These are phyloP conservation scores for Goniozus legneri DNA, from an alignment of 1,140 invertebrate genomes.

Conservation along the genomic window DNA sequence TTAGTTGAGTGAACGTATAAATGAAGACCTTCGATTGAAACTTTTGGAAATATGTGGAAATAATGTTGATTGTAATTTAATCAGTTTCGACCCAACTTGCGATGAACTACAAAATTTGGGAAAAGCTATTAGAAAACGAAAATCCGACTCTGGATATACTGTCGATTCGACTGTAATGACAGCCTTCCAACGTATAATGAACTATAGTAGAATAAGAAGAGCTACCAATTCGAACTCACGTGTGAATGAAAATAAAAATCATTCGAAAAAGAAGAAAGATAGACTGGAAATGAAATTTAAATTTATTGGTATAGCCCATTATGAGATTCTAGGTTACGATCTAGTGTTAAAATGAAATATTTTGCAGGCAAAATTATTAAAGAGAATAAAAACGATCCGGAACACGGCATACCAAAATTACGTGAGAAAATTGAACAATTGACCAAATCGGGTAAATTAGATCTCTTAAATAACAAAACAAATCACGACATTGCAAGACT, in stretches of 20 bases:
- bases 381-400: constrained; percentile 27
- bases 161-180: no score
- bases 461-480: constrained; percentile 31
- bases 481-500: constrained; percentile 32
- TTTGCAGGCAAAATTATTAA: constrained; percentile 33
- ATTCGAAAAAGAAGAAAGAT: constrained; percentile 17
- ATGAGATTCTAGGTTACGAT: background rate
- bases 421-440: constrained; percentile 26
- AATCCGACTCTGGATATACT: constrained; percentile 23
- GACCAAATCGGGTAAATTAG: constrained; percentile 23
- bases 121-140: no score
- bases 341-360: background rate
- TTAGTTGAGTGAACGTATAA: constrained; percentile 35
- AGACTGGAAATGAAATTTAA: constrained; percentile 40
- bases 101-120: constrained; percentile 19
- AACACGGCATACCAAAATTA: constrained; percentile 26
- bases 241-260: constrained; percentile 5
- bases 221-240: background rate
- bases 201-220: constrained; percentile 11
- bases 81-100: constrained; percentile 39
- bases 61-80: constrained; percentile 31
- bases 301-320: constrained; percentile 27
- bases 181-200: no score
- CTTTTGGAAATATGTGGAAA: constrained; percentile 30
- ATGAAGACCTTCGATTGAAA: constrained; percentile 23